These are phyloP conservation scores for Lepidurus apus DNA, from an alignment of 1,140 invertebrate species.

Conservation along the genomic window DNA sequence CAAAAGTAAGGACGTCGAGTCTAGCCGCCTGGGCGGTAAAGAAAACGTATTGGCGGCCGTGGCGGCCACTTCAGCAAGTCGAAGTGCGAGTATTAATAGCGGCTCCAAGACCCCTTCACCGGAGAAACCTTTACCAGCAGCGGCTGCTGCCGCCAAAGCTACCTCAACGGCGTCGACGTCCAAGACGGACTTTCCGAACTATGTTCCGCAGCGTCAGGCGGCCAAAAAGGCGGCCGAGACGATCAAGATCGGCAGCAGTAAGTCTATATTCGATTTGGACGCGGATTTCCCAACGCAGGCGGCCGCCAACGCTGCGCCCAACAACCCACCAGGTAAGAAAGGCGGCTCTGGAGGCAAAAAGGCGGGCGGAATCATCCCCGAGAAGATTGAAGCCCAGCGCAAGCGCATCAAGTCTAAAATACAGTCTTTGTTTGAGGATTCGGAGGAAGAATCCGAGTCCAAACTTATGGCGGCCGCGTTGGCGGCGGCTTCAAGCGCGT, in stretches of 20 bases:
- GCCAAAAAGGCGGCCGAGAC: conserved; percentile 86
- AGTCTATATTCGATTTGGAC: conserved; percentile 32
- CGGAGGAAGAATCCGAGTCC: conserved; percentile 24
- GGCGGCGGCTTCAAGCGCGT: background rate
- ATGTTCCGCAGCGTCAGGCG: conserved; percentile 81
- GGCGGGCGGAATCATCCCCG: background rate
- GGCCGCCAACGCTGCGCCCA: conserved; percentile 1
- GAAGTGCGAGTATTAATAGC: background rate
- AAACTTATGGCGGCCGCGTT: background rate
- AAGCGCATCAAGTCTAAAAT: conserved; percentile 31
- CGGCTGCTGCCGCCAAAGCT: conserved; percentile 33
- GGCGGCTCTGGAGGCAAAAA: background rate
- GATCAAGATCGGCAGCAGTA: conserved; percentile 56
- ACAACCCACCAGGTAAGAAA: background rate
- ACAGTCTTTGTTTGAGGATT: conserved; percentile 19
- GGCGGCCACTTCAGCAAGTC: background rate
- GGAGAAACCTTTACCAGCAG: conserved; percentile 34
- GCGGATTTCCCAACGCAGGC: conserved; percentile 16
- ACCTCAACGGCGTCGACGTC: conserved; percentile 35
- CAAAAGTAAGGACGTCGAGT: background rate
- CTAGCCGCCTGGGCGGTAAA: background rate
- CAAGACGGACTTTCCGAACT: conserved; percentile 56
- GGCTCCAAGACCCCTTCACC: background rate
- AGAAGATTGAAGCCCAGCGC: conserved; percentile 27
- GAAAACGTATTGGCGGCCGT: background rate